A percentile compares a stretch with the other conserved stretches of the same genome.
Evolutionary conservation across 2,888 invertebrate species (phyloP).

Genomic region (Bombylius discolor): DNA sequence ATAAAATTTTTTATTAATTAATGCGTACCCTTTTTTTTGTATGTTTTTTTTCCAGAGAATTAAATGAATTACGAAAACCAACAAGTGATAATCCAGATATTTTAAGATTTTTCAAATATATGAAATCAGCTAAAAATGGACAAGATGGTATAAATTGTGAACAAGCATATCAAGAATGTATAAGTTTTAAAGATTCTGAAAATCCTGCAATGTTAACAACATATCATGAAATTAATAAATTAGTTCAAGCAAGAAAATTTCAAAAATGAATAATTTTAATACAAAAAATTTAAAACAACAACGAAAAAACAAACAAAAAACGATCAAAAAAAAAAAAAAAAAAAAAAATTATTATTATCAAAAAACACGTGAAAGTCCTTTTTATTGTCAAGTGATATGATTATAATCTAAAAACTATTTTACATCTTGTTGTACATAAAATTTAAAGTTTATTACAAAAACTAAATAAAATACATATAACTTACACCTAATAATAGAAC

Average conservation of each 20-base stretch:
- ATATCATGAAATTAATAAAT: slow-evolving; percentile 75
- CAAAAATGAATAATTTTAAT: not conserved
- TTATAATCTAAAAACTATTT: too few species aligned
- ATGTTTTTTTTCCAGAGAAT: slow-evolving; percentile 46
- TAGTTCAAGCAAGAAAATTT: slow-evolving; percentile 63
- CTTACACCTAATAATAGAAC: too few species aligned
- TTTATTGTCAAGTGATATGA: not conserved
- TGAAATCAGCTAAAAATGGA: slow-evolving; percentile 78
- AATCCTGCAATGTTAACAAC: slow-evolving; percentile 76
- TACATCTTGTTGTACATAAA: too few species aligned
- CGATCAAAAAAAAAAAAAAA: too few species aligned
- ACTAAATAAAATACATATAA: too few species aligned
- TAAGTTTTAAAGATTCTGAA: slow-evolving; percentile 48
- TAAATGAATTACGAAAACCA: slow-evolving; percentile 73
- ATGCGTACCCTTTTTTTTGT: too few species aligned
- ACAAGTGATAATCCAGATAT: slow-evolving; percentile 79
- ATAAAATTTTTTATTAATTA: too few species aligned
- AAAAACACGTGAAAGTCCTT: not conserved
- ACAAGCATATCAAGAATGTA: slow-evolving; percentile 52
- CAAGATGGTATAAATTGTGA: slow-evolving; percentile 68
- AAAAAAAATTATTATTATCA: not conserved
- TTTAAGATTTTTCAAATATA: slow-evolving; percentile 75
- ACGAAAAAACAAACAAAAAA: not conserved
- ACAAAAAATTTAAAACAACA: not conserved
- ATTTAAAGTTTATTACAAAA: too few species aligned